Percentiles rank a stretch among this genome's conserved stretches.
These are phyloP conservation scores for Hydrolagus colliei DNA, from an alignment of 2,797 vertebrate genomes.

Conservation along the genomic window DNA sequence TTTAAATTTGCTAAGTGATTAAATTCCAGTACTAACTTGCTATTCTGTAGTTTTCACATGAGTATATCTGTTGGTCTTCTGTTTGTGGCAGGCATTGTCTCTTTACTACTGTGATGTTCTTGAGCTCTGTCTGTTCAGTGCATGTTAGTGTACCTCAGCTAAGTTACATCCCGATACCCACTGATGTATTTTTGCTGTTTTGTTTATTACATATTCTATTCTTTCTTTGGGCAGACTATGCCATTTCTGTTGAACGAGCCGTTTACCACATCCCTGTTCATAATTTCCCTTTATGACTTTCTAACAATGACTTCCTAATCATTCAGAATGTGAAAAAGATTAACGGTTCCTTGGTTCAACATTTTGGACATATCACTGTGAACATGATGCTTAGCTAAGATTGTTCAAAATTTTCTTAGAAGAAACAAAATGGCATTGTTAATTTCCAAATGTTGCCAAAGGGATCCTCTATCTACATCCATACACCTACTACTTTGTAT, in stretches of 20 bases:
- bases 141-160: constrained; percentile 23
- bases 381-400: constrained; percentile 57
- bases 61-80: constrained; percentile 12
- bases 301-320: neutral
- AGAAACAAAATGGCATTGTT: constrained; percentile 27
- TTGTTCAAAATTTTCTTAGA: constrained; percentile 19
- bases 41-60: constrained; percentile 18
- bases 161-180: constrained; percentile 21
- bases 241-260: neutral
- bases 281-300: neutral
- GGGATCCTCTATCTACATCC: neutral
- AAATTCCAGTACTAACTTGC: constrained; percentile 20
- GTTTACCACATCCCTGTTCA: neutral
- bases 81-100: constrained; percentile 20
- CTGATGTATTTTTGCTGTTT: neutral
- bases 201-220: neutral
- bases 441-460: constrained; percentile 29
- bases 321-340: constrained; percentile 65
- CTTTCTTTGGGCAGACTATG: neutral
- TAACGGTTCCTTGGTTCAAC: constrained; percentile 69
- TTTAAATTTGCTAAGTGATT: constrained; percentile 26
- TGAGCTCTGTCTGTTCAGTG: constrained; percentile 14
- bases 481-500: constrained; percentile 6
- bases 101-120: constrained; percentile 19
- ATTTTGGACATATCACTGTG: constrained; percentile 98